Conservation (phyloP, 1,140 invertebrate genomes). For the Anagrus nilaparvatae region DNA sequence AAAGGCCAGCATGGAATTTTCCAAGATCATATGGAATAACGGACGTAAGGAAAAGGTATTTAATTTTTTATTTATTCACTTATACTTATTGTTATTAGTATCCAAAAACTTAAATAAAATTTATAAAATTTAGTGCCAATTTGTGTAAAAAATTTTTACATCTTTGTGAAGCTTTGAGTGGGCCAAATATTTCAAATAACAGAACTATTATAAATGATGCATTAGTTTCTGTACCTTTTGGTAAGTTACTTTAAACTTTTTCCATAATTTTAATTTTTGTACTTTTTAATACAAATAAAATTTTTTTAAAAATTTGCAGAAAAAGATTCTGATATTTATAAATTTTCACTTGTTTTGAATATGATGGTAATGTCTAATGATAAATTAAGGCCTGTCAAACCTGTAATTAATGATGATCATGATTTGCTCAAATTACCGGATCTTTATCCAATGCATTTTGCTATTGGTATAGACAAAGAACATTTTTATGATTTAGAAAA, state of each 20-base stretch:
- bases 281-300: conserved; percentile 4
- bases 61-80: conserved; percentile 15
- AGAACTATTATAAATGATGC: conserved; percentile 49
- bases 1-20: conserved; percentile 59
- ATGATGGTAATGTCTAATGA: conserved; percentile 53
- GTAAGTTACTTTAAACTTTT: conserved; percentile 20
- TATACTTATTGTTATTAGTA: conserved; percentile 8
- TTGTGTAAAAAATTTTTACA: conserved; percentile 59
- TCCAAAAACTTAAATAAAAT: conserved; percentile 7
- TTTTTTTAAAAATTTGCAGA: conserved; percentile 27
- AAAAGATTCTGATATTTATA: conserved; percentile 51
- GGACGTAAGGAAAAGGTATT: conserved; percentile 58
- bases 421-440: conserved; percentile 48
- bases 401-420: conserved; percentile 26
- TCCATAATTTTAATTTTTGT: conserved; percentile 10
- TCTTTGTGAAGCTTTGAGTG: conserved; percentile 55
- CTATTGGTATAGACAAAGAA: conserved; percentile 52
- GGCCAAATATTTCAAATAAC: conserved; percentile 41
- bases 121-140: conserved; percentile 45
- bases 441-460: conserved; percentile 59
- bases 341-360: conserved; percentile 53
- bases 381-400: conserved; percentile 46
- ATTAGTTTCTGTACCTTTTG: conserved; percentile 32
- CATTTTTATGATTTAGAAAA: conserved; percentile 54
- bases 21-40: conserved; percentile 63